Conservation (phyloP, 2,888 invertebrate species). For the Ophion costatus region DNA sequence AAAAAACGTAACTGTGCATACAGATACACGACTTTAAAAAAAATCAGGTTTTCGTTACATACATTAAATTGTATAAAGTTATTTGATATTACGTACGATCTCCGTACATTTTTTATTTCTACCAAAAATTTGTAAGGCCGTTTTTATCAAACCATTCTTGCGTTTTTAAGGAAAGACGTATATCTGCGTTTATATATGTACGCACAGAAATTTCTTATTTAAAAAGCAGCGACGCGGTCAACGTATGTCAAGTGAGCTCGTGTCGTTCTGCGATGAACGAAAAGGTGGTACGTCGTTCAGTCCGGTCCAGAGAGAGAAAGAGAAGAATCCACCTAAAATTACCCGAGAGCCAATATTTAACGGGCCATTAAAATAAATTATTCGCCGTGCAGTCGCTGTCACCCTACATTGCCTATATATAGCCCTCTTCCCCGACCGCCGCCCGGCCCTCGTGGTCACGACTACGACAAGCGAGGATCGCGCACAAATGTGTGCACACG, state of each 20-base stretch:
- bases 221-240: not conserved
- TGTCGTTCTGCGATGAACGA: constrained; percentile 21
- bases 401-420: not conserved
- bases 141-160: not conserved
- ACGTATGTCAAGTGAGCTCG: not conserved
- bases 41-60: no score
- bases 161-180: not conserved
- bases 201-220: no score
- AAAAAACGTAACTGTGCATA: not conserved
- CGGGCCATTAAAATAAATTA: constrained; percentile 75
- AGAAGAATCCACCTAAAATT: constrained; percentile 65
- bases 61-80: not conserved
- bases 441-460: not conserved
- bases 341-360: constrained; percentile 77
- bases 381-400: constrained; percentile 47
- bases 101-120: not conserved
- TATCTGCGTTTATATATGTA: not conserved
- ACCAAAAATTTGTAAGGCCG: not conserved
- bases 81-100: not conserved
- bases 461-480: not conserved
- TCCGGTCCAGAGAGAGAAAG: constrained; percentile 68
- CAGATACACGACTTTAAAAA: not conserved
- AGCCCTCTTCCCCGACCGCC: not conserved
- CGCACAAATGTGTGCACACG: constrained; percentile 43
- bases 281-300: constrained; percentile 68